Conservation (phyloP, 2,113 vertebrate species). For the Scalopus aquaticus region DNA sequence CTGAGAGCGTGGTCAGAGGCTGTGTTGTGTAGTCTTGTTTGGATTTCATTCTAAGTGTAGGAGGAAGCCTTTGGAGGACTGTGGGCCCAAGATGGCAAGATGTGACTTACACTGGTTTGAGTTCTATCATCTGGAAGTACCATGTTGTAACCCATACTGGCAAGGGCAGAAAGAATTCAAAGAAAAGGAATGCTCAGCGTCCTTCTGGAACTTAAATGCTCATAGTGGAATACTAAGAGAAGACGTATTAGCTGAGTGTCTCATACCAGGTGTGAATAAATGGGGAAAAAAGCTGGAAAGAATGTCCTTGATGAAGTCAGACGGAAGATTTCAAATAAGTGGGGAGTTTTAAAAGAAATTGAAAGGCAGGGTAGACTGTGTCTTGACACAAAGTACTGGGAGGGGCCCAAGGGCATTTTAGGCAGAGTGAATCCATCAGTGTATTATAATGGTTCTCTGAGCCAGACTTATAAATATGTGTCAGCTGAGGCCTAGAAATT, state of each 20-base stretch:
- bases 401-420: conserved; percentile 17
- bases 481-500: conserved; percentile 8
- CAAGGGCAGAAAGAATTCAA: neutral
- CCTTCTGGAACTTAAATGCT: neutral
- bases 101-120: neutral
- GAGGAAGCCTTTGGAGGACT: neutral
- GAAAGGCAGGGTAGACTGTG: neutral
- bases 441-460: neutral
- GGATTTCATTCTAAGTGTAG: neutral
- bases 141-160: neutral
- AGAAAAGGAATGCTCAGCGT: neutral
- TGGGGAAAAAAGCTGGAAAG: neutral
- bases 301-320: conserved; percentile 7
- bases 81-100: neutral
- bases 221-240: neutral
- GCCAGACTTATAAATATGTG: conserved; percentile 46
- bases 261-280: neutral
- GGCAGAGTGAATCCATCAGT: conserved; percentile 14
- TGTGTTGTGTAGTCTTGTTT: neutral
- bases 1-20: neutral
- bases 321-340: neutral
- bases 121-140: neutral
- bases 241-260: neutral
- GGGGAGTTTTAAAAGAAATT: conserved; percentile 13
- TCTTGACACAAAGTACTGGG: conserved; percentile 15